These are phyloP conservation scores for Salticus scenicus DNA, from an alignment of 2,888 invertebrate genomes.

Conservation along the genomic window DNA sequence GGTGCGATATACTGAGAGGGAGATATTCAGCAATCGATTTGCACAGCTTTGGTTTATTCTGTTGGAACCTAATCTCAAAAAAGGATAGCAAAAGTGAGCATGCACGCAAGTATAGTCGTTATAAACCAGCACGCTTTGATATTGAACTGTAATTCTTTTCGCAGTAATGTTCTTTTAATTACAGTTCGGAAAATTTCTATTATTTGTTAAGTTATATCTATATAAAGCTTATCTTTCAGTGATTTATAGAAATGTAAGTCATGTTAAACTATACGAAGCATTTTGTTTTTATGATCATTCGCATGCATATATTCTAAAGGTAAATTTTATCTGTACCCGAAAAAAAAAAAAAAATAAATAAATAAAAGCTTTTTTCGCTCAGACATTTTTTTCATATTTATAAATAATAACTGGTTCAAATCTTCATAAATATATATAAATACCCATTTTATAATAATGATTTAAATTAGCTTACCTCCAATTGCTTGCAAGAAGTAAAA, in stretches of 20 bases:
- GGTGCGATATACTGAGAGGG: neutral
- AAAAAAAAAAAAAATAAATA: no score
- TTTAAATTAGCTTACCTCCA: no score
- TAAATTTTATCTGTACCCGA: no score
- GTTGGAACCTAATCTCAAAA: neutral
- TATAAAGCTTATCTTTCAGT: neutral
- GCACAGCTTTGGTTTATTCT: neutral
- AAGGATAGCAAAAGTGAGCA: neutral
- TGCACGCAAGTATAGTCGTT: neutral
- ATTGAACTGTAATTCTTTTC: neutral
- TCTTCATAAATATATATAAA: no score
- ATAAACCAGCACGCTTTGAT: neutral
- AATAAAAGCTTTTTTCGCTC: no score
- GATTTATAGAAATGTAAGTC: neutral
- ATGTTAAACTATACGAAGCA: no score
- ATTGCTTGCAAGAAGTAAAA: no score
- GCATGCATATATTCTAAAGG: no score
- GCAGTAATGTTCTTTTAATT: neutral
- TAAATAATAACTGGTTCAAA: no score
- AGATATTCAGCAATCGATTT: conserved; percentile 2
- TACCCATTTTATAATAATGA: no score
- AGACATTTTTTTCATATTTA: no score
- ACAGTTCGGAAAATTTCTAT: neutral
- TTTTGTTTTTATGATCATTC: no score
- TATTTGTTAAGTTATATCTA: neutral